A percentile compares a stretch with the other conserved stretches of the same genome.
These are phyloP conservation scores for Morone saxatilis DNA, from an alignment of 2,113 vertebrate genomes.

Conservation along the genomic window DNA sequence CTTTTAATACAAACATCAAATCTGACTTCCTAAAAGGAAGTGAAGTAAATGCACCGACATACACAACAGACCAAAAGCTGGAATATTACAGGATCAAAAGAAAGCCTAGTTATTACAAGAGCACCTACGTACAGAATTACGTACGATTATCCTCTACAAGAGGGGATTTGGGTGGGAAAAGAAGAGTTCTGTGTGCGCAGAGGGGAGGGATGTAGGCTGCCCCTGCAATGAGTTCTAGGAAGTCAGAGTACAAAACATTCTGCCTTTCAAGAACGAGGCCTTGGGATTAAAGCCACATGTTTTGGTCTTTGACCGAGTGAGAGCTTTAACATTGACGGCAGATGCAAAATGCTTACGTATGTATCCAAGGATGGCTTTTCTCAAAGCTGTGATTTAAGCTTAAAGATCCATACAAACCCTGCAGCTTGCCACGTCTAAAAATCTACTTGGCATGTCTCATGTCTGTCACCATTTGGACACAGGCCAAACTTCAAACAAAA, in stretches of 20 bases:
- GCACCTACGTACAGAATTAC: not conserved
- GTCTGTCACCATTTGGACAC: not conserved
- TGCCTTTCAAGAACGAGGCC: conserved; percentile 16
- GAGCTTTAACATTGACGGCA: not conserved
- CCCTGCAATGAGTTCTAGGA: conserved; percentile 73
- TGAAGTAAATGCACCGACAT: not conserved
- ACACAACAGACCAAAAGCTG: not conserved
- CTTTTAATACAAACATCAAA: not conserved
- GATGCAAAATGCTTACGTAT: not conserved
- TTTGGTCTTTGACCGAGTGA: not conserved
- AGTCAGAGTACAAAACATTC: conserved; percentile 71
- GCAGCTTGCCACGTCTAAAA: not conserved
- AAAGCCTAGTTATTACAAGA: not conserved
- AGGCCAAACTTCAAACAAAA: not conserved
- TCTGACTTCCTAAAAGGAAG: not conserved
- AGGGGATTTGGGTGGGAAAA: not conserved
- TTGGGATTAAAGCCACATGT: conserved; percentile 59
- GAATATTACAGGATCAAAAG: not conserved
- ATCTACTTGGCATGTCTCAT: not conserved
- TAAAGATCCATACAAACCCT: not conserved
- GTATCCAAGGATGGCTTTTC: not conserved
- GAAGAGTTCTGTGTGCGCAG: not conserved
- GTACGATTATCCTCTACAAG: not conserved
- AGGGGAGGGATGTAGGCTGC: conserved; percentile 34
- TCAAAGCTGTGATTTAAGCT: not conserved